Evolutionary conservation across 2,888 invertebrate species (phyloP), one percentile per base, ranked within the genome.

Genomic region (Barypeithes pellucidus): DNA sequence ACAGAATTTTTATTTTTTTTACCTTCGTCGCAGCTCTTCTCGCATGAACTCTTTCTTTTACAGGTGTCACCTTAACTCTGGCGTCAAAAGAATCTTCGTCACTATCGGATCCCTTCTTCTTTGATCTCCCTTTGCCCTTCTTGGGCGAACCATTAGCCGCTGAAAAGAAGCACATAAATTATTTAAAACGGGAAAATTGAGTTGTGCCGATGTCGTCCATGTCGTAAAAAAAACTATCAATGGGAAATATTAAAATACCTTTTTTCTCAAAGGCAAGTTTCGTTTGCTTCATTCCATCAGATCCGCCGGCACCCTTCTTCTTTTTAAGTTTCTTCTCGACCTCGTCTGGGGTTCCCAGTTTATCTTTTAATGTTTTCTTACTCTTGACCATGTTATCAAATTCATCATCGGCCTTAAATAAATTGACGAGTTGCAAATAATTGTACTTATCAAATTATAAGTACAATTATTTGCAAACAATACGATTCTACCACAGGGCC

Each of bases 231-330:
- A n/a, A n/a, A n/a, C n/a, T n/a, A n/a, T n/a, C n/a, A n/a, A n/a
- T n/a, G n/a, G n/a, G 8, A 12, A 18, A 24, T 2, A 54, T 36
- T 12, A 18, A n/a, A 4, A 1, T 72, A 70, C 72, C 77, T 77
- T 78, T 83, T 67, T 84, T 85, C 22, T 84, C 83, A 81, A 95
- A 95, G 16, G 85, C 86, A 39, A 95, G 85, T 81, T 93, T 95
- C 0, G 91, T 88, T 85, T 95, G 95, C 81, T 94, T 95, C 75
- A 93, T 79, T 0, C 91, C 92, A 79, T 91, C 91, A 0, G 24
- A 22, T 29, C 29, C 33, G 18, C 57, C 18, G 0, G 80, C 82
- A 16, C 65, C 73, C 79, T 89, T 91, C 79, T 88, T 89, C 22
- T 83, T 84, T 75, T 86, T 86, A 11, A 72, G 70, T 50, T 81